Evolutionary conservation across 1,140 invertebrate species (phyloP), one percentile per base, ranked within the genome.

Genomic region (Dreissena polymorpha): DNA sequence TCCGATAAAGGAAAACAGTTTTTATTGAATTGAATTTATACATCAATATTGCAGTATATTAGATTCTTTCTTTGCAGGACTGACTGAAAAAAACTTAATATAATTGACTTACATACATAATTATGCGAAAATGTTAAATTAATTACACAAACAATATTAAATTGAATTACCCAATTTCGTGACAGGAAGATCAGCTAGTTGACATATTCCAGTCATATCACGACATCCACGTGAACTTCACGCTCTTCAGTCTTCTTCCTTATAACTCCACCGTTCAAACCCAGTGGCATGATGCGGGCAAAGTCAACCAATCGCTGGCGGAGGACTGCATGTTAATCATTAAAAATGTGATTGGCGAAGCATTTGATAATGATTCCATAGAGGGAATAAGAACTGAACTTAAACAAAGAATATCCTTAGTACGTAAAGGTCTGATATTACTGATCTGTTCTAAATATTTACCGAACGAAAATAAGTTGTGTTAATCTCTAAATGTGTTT

Each of bases 201-300:
- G 65, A 84, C 25, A 67, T 90, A 7, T 87, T 91, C 60, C 63
- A 63, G 21, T 68, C 50, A 16, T 90, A 86, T 76, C 65, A 84
- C 0, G 90, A 90, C 74, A 88, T 91, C 13, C 85, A 87, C 27
- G 83, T 89, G 27, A 91, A 91, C 69, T 91, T 90, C 76, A 91
- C 90, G 6, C 74, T 89, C 13, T 86, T 91, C 21, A 85, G 86
- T n/a, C 25, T 90, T 16, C 51, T 90, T n/a, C 74, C 83, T 3
- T 88, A 86, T 60, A 84, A 86, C 79, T 70, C 72, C 0, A 71
- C n/a, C 10, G 55, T 51, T 7, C 63, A 75, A 18, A n/a, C 39
- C 0, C 18, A n/a, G 5, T 49, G 39, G 13, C 6, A 50, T 21
- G 39, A 29, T 23, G 25, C 68, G 39, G 39, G 82, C 64, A 25